A percentile compares a stretch with the other conserved stretches of the same genome.
Evolutionary conservation across 2,797 vertebrate genomes (phyloP).

Genomic region (Poliocrania exsul): DNA sequence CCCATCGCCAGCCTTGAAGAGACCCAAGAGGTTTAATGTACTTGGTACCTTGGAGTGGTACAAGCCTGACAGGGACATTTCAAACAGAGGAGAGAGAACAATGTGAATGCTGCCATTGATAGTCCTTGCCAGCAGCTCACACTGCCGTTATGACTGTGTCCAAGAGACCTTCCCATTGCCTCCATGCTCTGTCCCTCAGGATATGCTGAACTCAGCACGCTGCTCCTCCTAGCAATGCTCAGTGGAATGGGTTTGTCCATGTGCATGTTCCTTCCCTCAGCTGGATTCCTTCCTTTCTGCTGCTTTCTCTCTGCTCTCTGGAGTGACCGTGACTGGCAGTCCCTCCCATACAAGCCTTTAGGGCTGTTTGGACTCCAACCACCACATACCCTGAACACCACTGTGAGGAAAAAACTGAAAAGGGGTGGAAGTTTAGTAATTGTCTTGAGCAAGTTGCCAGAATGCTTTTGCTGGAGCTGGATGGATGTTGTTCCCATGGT

Average conservation of each 20-base stretch:
- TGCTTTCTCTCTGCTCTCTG: not conserved
- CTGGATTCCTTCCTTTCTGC: constrained; percentile 2
- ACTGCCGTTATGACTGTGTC: not conserved
- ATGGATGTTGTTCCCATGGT: not conserved
- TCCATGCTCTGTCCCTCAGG: not conserved
- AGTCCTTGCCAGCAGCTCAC: constrained; percentile 1
- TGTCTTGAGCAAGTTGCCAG: constrained; percentile 6
- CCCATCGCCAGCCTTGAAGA: not conserved
- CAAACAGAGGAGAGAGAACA: not conserved
- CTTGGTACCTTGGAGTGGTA: not conserved
- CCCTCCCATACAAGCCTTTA: not conserved
- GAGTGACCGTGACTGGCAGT: constrained; percentile 8
- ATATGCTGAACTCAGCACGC: not conserved
- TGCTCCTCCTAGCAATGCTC: not conserved
- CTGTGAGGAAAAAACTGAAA: not conserved
- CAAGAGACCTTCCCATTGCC: not conserved
- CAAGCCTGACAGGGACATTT: not conserved
- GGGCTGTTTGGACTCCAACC: constrained; percentile 4
- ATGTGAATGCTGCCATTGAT: not conserved
- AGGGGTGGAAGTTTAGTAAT: constrained; percentile 7
- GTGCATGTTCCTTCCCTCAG: not conserved
- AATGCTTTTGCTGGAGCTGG: not conserved
- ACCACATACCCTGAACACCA: constrained; percentile 21
- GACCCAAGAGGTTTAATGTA: not conserved
- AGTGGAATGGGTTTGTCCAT: not conserved